phyloP scores from a whole-genome alignment of 1,140 invertebrate genomes.

The Zaprionus vittiger region DNA sequence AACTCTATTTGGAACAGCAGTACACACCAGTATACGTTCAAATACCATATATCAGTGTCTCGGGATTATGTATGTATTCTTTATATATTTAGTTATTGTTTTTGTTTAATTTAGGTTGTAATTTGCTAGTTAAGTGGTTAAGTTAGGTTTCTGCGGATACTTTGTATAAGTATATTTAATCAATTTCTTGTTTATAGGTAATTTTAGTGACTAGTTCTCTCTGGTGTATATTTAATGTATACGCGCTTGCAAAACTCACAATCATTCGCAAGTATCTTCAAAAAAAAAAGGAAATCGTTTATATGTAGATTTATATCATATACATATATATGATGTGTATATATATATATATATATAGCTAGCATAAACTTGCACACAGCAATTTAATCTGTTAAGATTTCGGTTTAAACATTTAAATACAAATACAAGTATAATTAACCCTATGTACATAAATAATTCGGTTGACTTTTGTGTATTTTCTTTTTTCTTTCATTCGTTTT shows the following conservation, averaged over 20 bases:
- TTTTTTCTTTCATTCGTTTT: constrained; percentile 10
- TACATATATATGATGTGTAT: constrained; percentile 15
- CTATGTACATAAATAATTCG: constrained; percentile 41
- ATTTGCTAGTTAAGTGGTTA: not conserved
- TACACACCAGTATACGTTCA: not conserved
- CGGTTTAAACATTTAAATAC: constrained; percentile 58
- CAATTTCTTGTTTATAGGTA: constrained; percentile 12
- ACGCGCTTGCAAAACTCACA: constrained; percentile 1
- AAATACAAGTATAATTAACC: constrained; percentile 34
- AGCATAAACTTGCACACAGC: constrained; percentile 38
- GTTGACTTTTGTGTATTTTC: constrained; percentile 7
- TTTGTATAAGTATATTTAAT: constrained; percentile 1
- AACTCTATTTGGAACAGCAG: constrained; percentile 10
- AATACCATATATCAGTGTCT: not conserved
- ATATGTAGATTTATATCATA: constrained; percentile 9
- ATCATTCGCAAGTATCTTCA: not conserved
- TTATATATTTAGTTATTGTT: constrained; percentile 13
- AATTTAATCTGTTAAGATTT: constrained; percentile 50
- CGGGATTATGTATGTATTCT: not conserved
- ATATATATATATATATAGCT: constrained; percentile 12
- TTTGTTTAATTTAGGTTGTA: not conserved
- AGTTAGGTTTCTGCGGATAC: constrained; percentile 4
- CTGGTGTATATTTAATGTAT: not conserved
- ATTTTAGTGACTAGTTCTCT: constrained; percentile 10
- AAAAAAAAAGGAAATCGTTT: constrained; percentile 27